Evolutionary conservation across 2,113 vertebrate genomes (phyloP).

Genomic region (Mus pahari): DNA sequence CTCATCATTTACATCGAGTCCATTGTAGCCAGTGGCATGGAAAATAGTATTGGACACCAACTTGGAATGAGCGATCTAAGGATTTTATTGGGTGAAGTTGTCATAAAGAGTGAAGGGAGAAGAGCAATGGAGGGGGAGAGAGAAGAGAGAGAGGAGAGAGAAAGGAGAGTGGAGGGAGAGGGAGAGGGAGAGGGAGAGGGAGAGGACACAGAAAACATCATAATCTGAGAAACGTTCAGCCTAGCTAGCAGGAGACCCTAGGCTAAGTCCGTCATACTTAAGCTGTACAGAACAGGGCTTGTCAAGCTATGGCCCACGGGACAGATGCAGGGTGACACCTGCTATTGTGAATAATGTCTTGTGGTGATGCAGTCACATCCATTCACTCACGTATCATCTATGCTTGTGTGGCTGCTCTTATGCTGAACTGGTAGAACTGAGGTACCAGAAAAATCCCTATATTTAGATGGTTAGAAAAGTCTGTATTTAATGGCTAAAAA

Average conservation of each 20-base stretch:
- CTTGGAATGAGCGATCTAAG: background rate
- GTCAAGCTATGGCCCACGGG: background rate
- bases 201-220: background rate
- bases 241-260: background rate
- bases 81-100: background rate
- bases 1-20: background rate
- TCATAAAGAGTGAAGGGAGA: background rate
- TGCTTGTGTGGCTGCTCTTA: constrained; percentile 16
- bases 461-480: background rate
- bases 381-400: background rate
- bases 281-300: background rate
- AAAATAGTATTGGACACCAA: background rate
- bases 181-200: background rate
- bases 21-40: background rate
- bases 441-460: background rate
- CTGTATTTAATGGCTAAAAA: background rate
- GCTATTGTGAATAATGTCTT: constrained; percentile 9
- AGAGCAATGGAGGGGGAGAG: background rate
- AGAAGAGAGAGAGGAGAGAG: background rate
- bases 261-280: background rate
- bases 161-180: background rate
- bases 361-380: background rate
- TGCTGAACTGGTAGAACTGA: background rate
- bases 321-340: background rate
- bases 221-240: background rate